phyloP scores from a whole-genome alignment of 2,888 invertebrate genomes.

The Cheilosia soror region DNA sequence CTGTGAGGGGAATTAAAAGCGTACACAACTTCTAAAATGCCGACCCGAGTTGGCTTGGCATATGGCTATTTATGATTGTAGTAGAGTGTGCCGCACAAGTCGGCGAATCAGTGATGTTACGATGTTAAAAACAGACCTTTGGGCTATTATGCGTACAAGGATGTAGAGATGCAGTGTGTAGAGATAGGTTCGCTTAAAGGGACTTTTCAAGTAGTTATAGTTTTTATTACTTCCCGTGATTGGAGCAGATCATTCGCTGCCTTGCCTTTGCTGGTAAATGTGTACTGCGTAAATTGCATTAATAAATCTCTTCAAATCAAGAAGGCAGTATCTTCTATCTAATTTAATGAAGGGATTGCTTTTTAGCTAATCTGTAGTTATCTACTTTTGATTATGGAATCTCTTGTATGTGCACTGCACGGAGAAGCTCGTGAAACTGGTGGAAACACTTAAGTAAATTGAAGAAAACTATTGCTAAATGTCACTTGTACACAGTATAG shows the following conservation, averaged over 20 bases:
- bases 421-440: no score
- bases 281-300: neutral
- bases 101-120: constrained; percentile 27
- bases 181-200: neutral
- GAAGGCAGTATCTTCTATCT: no score
- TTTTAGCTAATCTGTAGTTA: no score
- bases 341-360: no score
- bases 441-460: no score
- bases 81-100: constrained; percentile 25
- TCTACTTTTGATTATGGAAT: no score
- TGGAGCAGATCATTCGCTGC: neutral
- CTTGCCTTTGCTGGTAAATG: neutral
- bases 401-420: no score
- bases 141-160: constrained; percentile 16
- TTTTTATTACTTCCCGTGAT: constrained; percentile 20
- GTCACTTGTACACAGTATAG: no score
- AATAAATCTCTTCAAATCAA: neutral
- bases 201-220: constrained; percentile 5
- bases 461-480: no score
- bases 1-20: constrained; percentile 46
- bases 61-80: constrained; percentile 1
- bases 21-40: constrained; percentile 53
- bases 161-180: constrained; percentile 2
- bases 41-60: constrained; percentile 33
- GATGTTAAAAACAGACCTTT: constrained; percentile 17